A percentile compares a stretch with the other conserved stretches of the same genome.
Evolutionary conservation across 1,140 invertebrate genomes (phyloP).

Genomic region (Neodiprion pinetum): DNA sequence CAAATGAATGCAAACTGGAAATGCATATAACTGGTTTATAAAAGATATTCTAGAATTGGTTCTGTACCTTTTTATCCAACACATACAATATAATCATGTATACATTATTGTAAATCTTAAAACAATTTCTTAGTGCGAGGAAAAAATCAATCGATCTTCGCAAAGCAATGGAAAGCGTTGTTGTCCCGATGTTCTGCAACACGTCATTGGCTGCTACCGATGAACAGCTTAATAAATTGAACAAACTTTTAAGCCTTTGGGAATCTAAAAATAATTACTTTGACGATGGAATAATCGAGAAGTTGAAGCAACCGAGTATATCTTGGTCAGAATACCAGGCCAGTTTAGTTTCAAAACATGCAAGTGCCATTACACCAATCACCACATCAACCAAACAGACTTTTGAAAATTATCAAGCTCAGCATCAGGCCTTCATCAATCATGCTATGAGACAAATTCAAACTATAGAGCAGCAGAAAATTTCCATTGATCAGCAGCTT

Average conservation of each 20-base stretch:
- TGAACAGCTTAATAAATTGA: constrained; percentile 88
- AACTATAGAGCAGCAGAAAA: constrained; percentile 81
- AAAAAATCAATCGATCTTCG: constrained; percentile 94
- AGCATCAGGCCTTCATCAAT: constrained; percentile 93
- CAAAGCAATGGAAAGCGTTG: constrained; percentile 89
- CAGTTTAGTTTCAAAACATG: constrained; percentile 79
- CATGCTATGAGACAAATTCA: constrained; percentile 91
- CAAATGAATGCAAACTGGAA: too few species aligned
- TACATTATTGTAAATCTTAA: constrained; percentile 34
- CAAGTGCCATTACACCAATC: constrained; percentile 76
- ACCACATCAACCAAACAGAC: constrained; percentile 77
- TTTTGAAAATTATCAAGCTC: constrained; percentile 86
- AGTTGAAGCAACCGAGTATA: constrained; percentile 77
- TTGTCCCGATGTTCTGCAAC: constrained; percentile 97
- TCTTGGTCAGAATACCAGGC: constrained; percentile 87
- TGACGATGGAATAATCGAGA: constrained; percentile 81
- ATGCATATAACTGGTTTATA: too few species aligned
- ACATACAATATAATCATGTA: neutral
- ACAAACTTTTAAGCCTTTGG: constrained; percentile 93
- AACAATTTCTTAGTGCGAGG: constrained; percentile 76
- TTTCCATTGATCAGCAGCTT: constrained; percentile 74
- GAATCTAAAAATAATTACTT: constrained; percentile 97
- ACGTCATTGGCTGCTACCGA: constrained; percentile 82
- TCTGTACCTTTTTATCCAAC: too few species aligned
- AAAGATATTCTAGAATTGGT: too few species aligned